Evolutionary conservation across 2,797 vertebrate species (phyloP).

Genomic region (Martes flavigula): DNA sequence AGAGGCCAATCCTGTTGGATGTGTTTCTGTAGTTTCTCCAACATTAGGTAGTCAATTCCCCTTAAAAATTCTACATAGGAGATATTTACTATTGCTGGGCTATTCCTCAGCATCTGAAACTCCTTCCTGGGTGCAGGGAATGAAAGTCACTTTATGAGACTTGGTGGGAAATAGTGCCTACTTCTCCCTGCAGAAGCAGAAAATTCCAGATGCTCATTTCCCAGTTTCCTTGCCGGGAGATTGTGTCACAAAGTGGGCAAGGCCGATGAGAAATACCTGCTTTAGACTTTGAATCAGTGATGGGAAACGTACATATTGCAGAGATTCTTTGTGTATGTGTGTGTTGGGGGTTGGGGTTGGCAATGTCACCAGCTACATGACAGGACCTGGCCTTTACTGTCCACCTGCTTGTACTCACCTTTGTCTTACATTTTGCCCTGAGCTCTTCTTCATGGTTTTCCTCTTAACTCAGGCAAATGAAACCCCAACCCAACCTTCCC

Average conservation of each 20-base stretch:
- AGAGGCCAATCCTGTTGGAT: background rate
- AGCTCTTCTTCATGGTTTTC: background rate
- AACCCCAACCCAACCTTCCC: background rate
- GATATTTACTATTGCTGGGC: background rate
- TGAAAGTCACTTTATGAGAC: background rate
- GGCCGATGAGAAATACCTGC: constrained; percentile 6
- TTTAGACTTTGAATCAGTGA: background rate
- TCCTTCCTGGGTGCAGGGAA: background rate
- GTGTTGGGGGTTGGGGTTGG: background rate
- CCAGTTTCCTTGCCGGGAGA: background rate
- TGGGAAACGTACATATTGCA: background rate
- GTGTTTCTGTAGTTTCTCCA: background rate
- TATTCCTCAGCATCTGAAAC: background rate
- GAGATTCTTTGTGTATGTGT: background rate
- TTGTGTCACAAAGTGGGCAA: background rate
- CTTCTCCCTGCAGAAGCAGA: background rate
- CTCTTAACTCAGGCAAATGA: background rate
- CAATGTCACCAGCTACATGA: background rate
- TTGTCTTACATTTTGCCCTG: background rate
- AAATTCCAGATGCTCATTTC: background rate
- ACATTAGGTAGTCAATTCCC: background rate
- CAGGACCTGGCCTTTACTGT: background rate
- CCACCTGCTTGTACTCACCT: background rate
- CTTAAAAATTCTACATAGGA: background rate
- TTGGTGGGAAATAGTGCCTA: background rate